Evolutionary conservation across 2,113 vertebrate species (phyloP).

Genomic region (Tylochromis polylepis): DNA sequence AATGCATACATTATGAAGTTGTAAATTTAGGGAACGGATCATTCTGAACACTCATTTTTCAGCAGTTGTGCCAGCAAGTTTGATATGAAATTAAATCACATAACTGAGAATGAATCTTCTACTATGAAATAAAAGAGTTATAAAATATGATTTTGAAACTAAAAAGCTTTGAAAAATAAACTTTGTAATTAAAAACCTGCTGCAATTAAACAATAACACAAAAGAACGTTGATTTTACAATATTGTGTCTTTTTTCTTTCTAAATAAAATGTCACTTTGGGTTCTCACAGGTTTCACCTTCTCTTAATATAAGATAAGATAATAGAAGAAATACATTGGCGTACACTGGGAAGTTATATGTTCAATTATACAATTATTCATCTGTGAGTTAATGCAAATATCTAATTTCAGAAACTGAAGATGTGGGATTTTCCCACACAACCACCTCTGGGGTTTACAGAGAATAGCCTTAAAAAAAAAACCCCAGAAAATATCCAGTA

Average conservation of each 20-base stretch:
- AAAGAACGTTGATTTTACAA: neutral
- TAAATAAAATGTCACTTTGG: neutral
- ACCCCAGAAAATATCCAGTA: neutral
- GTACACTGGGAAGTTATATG: neutral
- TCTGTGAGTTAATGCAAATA: neutral
- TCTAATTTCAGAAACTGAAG: neutral
- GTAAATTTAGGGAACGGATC: neutral
- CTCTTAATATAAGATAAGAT: neutral
- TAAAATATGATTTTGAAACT: neutral
- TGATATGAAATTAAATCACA: neutral
- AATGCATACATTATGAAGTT: neutral
- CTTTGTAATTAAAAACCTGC: neutral
- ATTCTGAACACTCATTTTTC: neutral
- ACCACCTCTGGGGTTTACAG: neutral
- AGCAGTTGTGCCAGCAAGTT: neutral
- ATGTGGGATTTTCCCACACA: neutral
- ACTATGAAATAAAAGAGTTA: neutral
- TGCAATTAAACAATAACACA: neutral
- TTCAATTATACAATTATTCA: neutral
- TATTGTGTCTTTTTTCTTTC: neutral
- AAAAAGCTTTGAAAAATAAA: neutral
- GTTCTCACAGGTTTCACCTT: neutral
- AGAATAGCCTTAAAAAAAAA: neutral
- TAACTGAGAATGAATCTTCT: neutral
- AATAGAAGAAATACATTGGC: neutral